These are phyloP conservation scores for Invenusta paracnida DNA, from an alignment of 2,888 invertebrate genomes.

Conservation along the genomic window DNA sequence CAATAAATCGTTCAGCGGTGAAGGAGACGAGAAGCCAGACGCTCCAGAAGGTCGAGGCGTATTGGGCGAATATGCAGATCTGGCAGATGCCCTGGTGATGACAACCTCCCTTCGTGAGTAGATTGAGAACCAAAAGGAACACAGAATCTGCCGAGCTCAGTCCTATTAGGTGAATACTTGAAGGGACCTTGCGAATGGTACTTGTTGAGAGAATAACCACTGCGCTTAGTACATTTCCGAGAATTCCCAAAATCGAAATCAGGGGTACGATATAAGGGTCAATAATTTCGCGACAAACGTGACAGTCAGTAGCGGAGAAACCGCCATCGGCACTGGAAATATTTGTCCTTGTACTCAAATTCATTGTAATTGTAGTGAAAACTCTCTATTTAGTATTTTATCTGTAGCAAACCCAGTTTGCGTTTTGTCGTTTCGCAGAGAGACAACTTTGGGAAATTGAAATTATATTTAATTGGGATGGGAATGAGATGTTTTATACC, in stretches of 20 bases:
- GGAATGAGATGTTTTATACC: too few species aligned
- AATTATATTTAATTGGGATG: too few species aligned
- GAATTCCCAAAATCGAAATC: constrained; percentile 14
- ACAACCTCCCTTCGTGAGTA: neutral
- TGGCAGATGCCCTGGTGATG: constrained; percentile 11
- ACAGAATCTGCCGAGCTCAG: constrained; percentile 25
- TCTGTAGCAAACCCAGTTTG: too few species aligned
- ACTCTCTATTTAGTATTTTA: too few species aligned
- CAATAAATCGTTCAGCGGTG: constrained; percentile 32
- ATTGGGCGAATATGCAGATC: constrained; percentile 30
- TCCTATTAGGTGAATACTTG: neutral
- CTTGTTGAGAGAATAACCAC: constrained; percentile 9
- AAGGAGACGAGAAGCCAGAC: constrained; percentile 30
- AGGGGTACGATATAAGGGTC: constrained; percentile 31
- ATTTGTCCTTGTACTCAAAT: too few species aligned
- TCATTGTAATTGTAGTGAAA: too few species aligned
- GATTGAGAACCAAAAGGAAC: neutral
- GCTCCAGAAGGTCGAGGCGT: constrained; percentile 31
- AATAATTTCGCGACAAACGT: constrained; percentile 11
- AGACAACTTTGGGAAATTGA: too few species aligned
- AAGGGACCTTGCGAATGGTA: neutral
- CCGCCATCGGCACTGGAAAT: neutral
- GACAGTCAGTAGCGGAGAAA: neutral
- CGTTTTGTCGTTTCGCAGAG: too few species aligned
- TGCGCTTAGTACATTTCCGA: constrained; percentile 27